These are phyloP conservation scores for Ptilonorhynchus violaceus DNA, from an alignment of 2,113 vertebrate species.

Conservation along the genomic window DNA sequence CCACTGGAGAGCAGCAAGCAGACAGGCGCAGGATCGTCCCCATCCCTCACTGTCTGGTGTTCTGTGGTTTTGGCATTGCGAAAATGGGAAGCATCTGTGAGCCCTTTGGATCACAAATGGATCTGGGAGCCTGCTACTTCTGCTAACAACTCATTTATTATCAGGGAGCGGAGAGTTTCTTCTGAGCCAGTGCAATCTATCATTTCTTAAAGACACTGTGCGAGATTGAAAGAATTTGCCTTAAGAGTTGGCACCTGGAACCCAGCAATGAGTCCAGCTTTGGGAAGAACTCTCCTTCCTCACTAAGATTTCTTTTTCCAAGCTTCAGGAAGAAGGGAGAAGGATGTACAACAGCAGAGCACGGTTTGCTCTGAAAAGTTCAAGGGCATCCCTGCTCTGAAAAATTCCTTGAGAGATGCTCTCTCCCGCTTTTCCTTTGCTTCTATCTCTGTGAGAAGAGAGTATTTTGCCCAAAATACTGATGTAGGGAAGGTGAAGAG, in stretches of 20 bases:
- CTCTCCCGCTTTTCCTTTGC: neutral
- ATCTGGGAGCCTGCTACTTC: constrained; percentile 51
- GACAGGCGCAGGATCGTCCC: neutral
- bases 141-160: constrained; percentile 69
- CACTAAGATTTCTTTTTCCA: neutral
- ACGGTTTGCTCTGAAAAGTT: neutral
- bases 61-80: constrained; percentile 25
- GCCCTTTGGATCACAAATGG: constrained; percentile 55
- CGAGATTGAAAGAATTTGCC: constrained; percentile 42
- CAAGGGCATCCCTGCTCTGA: neutral
- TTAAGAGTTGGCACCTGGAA: neutral
- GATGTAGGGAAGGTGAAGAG: neutral
- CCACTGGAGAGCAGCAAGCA: constrained; percentile 26
- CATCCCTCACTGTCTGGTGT: neutral
- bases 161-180: constrained; percentile 8
- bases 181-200: constrained; percentile 27
- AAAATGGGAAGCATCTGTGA: constrained; percentile 70
- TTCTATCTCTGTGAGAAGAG: neutral
- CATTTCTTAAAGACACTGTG: constrained; percentile 32
- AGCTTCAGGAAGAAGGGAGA: neutral
- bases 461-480: neutral
- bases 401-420: neutral
- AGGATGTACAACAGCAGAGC: neutral
- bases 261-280: neutral
- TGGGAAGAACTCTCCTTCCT: neutral